Evolutionary conservation across 2,888 invertebrate genomes (phyloP), one percentile per base, ranked within the genome.

Genomic region (Troglohyphantes excavatus): DNA sequence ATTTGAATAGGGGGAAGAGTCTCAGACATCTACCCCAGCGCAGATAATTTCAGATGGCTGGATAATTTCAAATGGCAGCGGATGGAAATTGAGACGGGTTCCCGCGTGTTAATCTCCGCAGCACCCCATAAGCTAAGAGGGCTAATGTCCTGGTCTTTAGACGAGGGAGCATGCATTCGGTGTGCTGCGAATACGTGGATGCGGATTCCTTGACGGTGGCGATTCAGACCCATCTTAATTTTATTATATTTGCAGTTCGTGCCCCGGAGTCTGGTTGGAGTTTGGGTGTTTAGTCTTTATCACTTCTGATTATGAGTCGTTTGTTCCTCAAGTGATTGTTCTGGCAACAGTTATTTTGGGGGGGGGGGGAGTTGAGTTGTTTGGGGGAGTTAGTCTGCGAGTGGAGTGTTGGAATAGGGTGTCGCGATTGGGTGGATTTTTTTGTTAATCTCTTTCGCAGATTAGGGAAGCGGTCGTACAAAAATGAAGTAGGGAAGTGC

Each of bases 241-340:
- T 84, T 84, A 84, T 84, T 84, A 84, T 84, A 75, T 84, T 84
- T 84, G 84, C 84, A 46, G 75, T 65, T 59, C 84, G 84, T 84
- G 84, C 67, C 65, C n/a, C 39, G 29, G 21, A 67, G 29, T 9
- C 75, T 43, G 72, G 43, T 17, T 43, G 63, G 26, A 39, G 5
- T 73, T 11, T 23, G 23, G 73, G 43, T 53, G 33, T 67, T 84
- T 75, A 75, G 75, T 65, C 84, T 84, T 84, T 75, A 84, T 84
- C 67, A 33, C 61, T 39, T 53, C n/a, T 26, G 59, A n/a, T 59
- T 82, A 82, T 82, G 61, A 61, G 68, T 53, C 59, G 61, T 72
- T 82, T 72, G 82, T 82, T 70, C 61, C 70, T 72, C n/a, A 33
- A 33, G 61, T 27, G 70, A 68, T 23, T 81, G 46, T 23, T 23